Base-by-base conservation (phyloP, 2,113 vertebrate species). In the Typhlomys cinereus region DNA sequence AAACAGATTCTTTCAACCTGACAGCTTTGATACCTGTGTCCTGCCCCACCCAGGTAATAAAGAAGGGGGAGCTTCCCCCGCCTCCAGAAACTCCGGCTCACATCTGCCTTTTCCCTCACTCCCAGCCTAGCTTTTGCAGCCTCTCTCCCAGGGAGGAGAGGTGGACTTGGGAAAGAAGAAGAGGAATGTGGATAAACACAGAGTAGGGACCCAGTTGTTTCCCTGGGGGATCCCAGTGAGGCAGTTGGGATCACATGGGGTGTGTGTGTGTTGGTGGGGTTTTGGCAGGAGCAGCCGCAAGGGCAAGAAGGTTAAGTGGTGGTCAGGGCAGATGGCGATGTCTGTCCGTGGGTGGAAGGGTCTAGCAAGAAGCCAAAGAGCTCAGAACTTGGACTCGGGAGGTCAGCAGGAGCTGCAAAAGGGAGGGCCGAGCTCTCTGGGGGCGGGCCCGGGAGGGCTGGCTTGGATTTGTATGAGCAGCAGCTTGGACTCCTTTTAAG, bases 11-110 rank as follows among this genome's bases (percentile, higher is more conserved):
- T 0, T 97, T 99, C 90, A 94, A 98, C 96, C 98, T 99, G 73
- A 29, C 14, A 2, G 71, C 54, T 31, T 95, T 93, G 5, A 46
- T 98, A 1, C 14, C 96, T n/a, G 94, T 99, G 8, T 96, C 95
- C 95, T 99, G 99, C 92, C 99, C 99, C 10, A 96, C 98, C 71
- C 89, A 97, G 98, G 99, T 99, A 98, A 97, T 4, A 1, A 7
- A n/a, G 74, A 46, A 41, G 74, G 36, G 3, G 36, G 12, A 3
- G 21, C 41, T 18, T 50, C 15, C 10, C 20, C 61, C 17, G 18
- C 80, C 18, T 36, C 27, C 46, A 57, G 78, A 83, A 41, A 9
- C 84, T 46, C 2, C 17, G 52, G 54, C 41, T 27, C 52, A 61
- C 57, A 31, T 46, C 59, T 46, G 0, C 13, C 50, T 31, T 3